Evolutionary conservation across 2,113 vertebrate species (phyloP).

Genomic region (Garra rufa): DNA sequence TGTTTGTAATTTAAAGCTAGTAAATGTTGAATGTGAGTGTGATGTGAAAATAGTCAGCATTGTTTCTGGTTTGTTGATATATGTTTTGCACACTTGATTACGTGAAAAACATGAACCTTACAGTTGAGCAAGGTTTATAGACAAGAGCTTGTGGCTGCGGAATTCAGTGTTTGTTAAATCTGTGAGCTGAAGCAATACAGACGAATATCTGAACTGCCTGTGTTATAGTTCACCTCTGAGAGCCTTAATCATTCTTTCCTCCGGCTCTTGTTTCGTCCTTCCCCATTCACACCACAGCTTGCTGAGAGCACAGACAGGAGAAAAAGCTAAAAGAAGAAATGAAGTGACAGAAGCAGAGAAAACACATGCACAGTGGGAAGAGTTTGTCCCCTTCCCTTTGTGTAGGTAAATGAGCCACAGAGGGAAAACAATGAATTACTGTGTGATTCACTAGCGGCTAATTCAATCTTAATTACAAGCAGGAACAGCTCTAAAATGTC

Average conservation of each 20-base stretch:
- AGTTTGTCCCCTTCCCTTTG: background rate
- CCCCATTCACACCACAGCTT: background rate
- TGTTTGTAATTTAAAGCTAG: constrained; percentile 6
- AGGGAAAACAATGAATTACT: background rate
- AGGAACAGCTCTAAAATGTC: background rate
- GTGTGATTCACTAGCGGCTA: background rate
- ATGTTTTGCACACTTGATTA: background rate
- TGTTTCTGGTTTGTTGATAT: background rate
- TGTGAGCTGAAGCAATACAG: background rate
- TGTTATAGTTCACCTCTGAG: constrained; percentile 13
- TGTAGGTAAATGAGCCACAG: background rate
- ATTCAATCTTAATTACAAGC: constrained; percentile 2
- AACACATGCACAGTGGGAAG: background rate
- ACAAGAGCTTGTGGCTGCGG: background rate
- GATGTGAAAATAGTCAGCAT: constrained; percentile 11
- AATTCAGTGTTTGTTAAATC: background rate
- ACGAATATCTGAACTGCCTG: background rate
- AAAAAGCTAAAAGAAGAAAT: background rate
- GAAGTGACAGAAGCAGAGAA: background rate
- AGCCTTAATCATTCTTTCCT: background rate
- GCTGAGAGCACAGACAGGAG: background rate
- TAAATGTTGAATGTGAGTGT: constrained; percentile 20
- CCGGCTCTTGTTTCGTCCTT: background rate
- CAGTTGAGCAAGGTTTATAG: background rate
- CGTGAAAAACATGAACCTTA: background rate